Evolutionary conservation across 2,888 invertebrate genomes (phyloP), one percentile per base, ranked within the genome.

Genomic region (Drosophila testacea): DNA sequence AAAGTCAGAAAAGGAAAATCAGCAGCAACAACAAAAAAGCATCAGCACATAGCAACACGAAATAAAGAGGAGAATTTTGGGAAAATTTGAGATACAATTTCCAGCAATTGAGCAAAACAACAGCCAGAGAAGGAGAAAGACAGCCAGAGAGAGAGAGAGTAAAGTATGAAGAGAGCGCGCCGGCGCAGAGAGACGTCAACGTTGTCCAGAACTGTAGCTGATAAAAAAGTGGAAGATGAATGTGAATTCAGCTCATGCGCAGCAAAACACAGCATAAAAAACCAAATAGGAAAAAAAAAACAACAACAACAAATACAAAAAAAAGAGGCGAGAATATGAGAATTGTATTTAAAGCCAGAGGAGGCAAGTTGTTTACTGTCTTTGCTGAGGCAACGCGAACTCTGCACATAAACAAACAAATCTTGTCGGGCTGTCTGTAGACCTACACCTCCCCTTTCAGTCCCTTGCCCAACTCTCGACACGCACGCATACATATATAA

Each of bases 361-460:
- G 41, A 39, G 44, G 36, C 62, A 79, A 60, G 70, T 79, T 79
- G 79, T 79, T 79, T 79, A 75, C 79, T 48, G 70, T 65, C 61
- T 76, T 75, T 69, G 61, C 42, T 55, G 57, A 44, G 64, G 60
- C 51, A 75, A 75, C 46, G 74, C 79, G 79, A 75, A 65, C 79
- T 69, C 61, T 59, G 65, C 64, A 68, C 65, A 79, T 66, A 77
- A 74, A 74, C 75, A 76, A 77, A 77, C 69, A 79, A 78, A 74
- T 79, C 56, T 73, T 59, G 79, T 74, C 50, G 61, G 46, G 47
- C 41, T 64, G 69, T 61, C 61, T 64, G 38, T 28, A 41, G 55
- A 56, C 48, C 51, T 39, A 46, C 42, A 6, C 4, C 54, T 41
- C 13, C 32, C 54, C 10, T 9, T 16, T 16, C 27, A 10, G 7